Evolutionary conservation across 2,113 vertebrate genomes (phyloP).

Genomic region (Oreochromis niloticus): DNA sequence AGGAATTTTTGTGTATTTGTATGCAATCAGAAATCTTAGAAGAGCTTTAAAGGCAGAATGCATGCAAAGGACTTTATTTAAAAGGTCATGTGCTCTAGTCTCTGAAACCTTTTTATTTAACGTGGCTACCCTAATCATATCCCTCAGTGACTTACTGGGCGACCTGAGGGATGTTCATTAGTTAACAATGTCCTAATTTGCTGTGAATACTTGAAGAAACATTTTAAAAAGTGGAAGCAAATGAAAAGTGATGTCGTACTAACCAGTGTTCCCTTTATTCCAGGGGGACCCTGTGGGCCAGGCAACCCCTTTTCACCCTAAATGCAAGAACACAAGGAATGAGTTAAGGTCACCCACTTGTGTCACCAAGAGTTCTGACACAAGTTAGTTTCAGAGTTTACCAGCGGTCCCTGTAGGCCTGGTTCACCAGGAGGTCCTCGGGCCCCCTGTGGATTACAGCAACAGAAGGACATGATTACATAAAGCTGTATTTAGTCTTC

Average conservation of each 20-base stretch:
- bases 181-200: not conserved
- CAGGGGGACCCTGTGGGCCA: constrained; percentile 40
- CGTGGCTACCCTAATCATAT: not conserved
- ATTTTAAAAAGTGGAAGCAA: not conserved
- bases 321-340: not conserved
- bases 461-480: not conserved
- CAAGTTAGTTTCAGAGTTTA: not conserved
- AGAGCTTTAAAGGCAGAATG: not conserved
- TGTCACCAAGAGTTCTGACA: not conserved
- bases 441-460: constrained; percentile 13
- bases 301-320: constrained; percentile 42
- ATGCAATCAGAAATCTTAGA: not conserved
- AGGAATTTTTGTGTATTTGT: not conserved
- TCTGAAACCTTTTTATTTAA: not conserved
- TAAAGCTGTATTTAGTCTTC: not conserved
- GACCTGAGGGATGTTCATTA: not conserved
- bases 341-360: not conserved
- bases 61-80: not conserved
- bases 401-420: constrained; percentile 32
- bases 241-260: not conserved
- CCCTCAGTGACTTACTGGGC: not conserved
- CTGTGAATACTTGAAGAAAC: not conserved
- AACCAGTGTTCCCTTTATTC: constrained; percentile 22
- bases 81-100: not conserved
- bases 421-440: constrained; percentile 26